Percentiles rank a stretch among this genome's conserved stretches.
Conservation (phyloP, 2,113 vertebrate genomes). For the Lichenostomus cassidix region DNA sequence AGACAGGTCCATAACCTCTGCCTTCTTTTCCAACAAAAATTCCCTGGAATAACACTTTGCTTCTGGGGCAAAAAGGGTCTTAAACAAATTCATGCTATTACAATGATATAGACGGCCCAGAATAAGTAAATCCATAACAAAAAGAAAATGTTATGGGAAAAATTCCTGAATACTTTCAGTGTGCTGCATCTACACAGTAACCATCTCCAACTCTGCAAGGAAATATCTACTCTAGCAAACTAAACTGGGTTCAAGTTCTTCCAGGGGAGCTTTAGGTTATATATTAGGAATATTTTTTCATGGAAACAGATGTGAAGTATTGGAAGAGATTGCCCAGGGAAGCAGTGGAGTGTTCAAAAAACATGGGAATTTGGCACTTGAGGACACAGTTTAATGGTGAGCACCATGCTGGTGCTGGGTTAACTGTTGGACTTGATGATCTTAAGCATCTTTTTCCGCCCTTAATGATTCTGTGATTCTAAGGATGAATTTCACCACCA, state of each 20-base stretch:
- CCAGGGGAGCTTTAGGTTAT: background rate
- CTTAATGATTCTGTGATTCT: background rate
- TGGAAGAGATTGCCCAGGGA: background rate
- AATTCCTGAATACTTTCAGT: background rate
- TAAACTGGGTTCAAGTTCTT: background rate
- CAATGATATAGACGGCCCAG: background rate
- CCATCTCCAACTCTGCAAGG: background rate
- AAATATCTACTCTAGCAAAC: background rate
- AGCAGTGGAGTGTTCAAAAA: background rate
- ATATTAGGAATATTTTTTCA: background rate
- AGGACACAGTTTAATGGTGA: background rate
- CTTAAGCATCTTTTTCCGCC: fast-evolving
- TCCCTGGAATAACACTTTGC: background rate
- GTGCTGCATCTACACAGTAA: background rate
- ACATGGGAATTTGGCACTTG: background rate
- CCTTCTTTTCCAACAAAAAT: background rate
- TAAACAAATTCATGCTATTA: background rate
- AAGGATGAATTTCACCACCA: background rate
- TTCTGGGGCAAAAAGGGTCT: background rate
- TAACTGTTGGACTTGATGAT: background rate
- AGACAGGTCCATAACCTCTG: background rate
- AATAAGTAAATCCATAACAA: background rate
- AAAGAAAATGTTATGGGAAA: background rate
- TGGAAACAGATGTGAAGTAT: background rate
- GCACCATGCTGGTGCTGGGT: background rate